Conservation (phyloP, 2,797 vertebrate species). For the Catharus ustulatus region DNA sequence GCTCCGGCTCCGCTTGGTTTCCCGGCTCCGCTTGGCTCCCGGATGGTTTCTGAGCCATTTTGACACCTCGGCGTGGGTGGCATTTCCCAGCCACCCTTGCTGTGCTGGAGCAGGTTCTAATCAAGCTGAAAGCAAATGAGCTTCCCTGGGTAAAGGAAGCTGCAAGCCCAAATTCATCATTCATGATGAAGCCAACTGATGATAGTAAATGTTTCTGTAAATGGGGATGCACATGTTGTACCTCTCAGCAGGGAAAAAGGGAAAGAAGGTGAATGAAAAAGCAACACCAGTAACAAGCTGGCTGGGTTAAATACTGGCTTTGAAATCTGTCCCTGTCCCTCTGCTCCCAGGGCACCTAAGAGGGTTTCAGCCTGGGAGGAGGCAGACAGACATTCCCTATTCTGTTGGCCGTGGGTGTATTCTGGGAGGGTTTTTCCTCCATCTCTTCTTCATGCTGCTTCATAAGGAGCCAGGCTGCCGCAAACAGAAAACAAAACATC, state of each 20-base stretch:
- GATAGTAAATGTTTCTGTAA: not conserved
- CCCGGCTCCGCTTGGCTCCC: not conserved
- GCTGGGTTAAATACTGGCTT: not conserved
- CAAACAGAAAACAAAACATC: not conserved
- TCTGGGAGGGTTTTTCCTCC: not conserved
- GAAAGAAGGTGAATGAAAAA: not conserved
- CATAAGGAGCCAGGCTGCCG: not conserved
- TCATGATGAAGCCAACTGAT: not conserved
- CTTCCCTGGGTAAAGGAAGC: not conserved
- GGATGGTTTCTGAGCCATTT: slow-evolving; percentile 2
- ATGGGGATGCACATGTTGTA: not conserved
- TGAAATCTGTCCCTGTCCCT: not conserved
- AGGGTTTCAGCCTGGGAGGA: not conserved
- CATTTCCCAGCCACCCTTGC: slow-evolving; percentile 24
- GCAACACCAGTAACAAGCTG: not conserved
- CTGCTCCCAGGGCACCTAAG: not conserved
- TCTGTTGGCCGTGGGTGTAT: fast-evolving
- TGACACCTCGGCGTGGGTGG: slow-evolving; percentile 8
- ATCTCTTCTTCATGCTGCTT: not conserved
- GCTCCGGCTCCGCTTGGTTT: not conserved
- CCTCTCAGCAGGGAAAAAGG: not conserved
- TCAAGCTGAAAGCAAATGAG: not conserved
- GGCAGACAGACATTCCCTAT: not conserved
- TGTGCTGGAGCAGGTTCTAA: not conserved
- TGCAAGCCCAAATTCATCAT: not conserved